Conservation (phyloP, 2,888 invertebrate species). For the Dasypogon diadema region DNA sequence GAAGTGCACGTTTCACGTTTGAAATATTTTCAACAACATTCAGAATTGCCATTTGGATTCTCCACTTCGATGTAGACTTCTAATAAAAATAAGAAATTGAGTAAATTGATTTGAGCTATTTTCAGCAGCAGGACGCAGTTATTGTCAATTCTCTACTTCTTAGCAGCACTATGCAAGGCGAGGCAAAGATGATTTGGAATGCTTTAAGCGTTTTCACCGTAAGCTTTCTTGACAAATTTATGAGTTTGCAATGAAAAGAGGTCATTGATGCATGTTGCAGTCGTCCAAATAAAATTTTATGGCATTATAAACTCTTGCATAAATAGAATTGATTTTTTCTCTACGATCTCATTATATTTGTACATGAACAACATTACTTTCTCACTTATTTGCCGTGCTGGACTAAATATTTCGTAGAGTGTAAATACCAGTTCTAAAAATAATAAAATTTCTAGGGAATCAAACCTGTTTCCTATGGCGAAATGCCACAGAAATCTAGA, state of each 20-base stretch:
- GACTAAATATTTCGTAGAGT: too few relatives aligned
- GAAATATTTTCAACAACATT: not conserved
- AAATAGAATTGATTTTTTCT: slow-evolving; percentile 16
- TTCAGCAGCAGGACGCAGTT: not conserved
- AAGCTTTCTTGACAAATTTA: slow-evolving; percentile 16
- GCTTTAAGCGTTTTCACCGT: not conserved
- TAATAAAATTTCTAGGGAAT: too few relatives aligned
- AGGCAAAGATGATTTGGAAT: not conserved
- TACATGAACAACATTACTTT: too few relatives aligned
- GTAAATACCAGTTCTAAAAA: too few relatives aligned
- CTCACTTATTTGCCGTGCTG: too few relatives aligned
- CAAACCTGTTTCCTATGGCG: too few relatives aligned
- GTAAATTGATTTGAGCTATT: not conserved
- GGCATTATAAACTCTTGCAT: not conserved
- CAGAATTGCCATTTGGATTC: not conserved
- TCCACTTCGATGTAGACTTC: not conserved
- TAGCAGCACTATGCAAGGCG: too few relatives aligned
- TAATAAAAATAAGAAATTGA: not conserved
- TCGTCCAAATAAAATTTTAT: slow-evolving; percentile 34
- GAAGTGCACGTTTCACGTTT: not conserved
- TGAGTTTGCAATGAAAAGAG: slow-evolving; percentile 19
- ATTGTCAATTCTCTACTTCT: too few relatives aligned
- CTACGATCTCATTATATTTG: not conserved
- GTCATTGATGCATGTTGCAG: slow-evolving; percentile 10
- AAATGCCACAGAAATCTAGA: too few relatives aligned